Evolutionary conservation across 2,888 invertebrate genomes (phyloP).

Genomic region (Drosophila anomalata): DNA sequence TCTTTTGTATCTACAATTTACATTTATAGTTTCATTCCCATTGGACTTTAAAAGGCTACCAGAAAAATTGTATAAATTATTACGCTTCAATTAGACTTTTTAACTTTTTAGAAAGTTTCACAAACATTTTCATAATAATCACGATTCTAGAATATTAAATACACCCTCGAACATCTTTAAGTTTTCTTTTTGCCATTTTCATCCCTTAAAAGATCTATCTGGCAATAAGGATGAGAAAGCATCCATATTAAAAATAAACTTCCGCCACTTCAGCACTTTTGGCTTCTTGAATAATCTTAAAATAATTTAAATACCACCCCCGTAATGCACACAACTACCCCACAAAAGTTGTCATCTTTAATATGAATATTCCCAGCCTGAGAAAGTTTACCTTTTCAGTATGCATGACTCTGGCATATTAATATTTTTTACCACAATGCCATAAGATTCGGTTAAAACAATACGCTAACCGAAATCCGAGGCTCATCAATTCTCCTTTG

Average conservation of each 20-base stretch:
- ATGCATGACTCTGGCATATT: background rate
- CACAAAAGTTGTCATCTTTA: slow-evolving; percentile 19
- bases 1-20: background rate
- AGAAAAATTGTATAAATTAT: background rate
- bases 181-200: background rate
- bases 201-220: slow-evolving; percentile 19
- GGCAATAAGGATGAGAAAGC: slow-evolving; percentile 8
- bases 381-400: slow-evolving; percentile 1
- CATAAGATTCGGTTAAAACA: slow-evolving; percentile 29
- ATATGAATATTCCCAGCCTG: slow-evolving; percentile 21
- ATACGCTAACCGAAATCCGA: slow-evolving; percentile 14
- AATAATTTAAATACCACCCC: slow-evolving; percentile 35
- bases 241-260: slow-evolving; percentile 13
- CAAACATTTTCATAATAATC: slow-evolving; percentile 2
- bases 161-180: slow-evolving; percentile 6
- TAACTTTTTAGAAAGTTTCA: background rate
- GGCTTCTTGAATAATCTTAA: background rate
- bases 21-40: too few relatives aligned
- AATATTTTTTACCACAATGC: slow-evolving; percentile 7
- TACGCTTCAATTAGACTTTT: slow-evolving; percentile 1
- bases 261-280: slow-evolving; percentile 22
- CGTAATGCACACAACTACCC: slow-evolving; percentile 8
- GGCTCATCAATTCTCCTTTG: slow-evolving; percentile 39
- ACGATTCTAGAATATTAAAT: slow-evolving; percentile 16
- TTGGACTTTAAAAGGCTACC: background rate